A percentile compares a stretch with the other conserved stretches of the same genome.
Evolutionary conservation across 2,113 vertebrate genomes (phyloP).

Genomic region (Crotophaga sulcirostris): DNA sequence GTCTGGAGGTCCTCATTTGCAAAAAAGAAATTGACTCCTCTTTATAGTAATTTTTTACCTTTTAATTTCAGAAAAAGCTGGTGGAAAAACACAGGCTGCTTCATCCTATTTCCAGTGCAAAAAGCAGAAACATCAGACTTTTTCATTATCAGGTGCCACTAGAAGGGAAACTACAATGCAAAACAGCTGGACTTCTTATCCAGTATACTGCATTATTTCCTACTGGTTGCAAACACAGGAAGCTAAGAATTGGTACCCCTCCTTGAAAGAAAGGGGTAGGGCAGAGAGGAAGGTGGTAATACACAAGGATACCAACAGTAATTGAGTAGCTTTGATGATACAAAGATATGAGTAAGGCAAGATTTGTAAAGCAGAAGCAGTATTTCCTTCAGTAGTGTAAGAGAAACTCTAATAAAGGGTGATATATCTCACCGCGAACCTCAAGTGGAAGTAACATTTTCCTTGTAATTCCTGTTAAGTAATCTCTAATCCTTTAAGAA

Average conservation of each 20-base stretch:
- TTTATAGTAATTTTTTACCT: not conserved
- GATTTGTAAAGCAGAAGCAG: not conserved
- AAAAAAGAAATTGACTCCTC: not conserved
- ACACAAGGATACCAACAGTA: not conserved
- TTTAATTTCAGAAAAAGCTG: not conserved
- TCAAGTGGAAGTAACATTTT: not conserved
- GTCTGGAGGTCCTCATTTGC: not conserved
- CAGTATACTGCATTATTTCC: not conserved
- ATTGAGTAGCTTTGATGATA: not conserved
- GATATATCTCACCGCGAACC: not conserved
- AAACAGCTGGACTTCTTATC: not conserved
- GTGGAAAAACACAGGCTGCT: not conserved
- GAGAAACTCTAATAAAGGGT: not conserved
- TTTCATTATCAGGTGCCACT: not conserved
- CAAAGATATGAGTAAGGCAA: not conserved
- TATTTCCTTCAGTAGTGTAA: not conserved
- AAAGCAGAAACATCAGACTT: not conserved
- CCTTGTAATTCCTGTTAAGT: not conserved
- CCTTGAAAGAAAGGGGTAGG: not conserved
- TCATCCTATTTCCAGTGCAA: not conserved
- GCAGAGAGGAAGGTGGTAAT: not conserved
- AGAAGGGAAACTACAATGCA: not conserved
- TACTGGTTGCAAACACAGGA: not conserved
- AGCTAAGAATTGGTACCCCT: not conserved
- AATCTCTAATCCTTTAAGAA: not conserved